Conservation (phyloP, 2,113 vertebrate species). For the Mirza zaza region DNA sequence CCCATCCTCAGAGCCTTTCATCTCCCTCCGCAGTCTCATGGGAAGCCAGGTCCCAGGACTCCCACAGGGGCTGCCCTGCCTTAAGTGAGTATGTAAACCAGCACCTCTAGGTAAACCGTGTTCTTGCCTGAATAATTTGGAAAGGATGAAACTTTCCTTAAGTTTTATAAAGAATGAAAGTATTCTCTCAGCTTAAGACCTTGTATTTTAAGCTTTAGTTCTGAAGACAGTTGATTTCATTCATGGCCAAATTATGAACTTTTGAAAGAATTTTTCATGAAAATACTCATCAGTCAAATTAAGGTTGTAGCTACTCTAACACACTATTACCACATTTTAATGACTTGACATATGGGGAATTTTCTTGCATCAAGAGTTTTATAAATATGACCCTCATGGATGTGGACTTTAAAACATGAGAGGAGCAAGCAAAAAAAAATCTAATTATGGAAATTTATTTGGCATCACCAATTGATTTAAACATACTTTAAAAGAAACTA, state of each 20-base stretch:
- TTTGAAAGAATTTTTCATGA: conserved; percentile 72
- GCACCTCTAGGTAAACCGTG: neutral
- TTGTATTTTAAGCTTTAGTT: conserved; percentile 67
- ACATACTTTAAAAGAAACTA: conserved; percentile 5
- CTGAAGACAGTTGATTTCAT: conserved; percentile 66
- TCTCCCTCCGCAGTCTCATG: neutral
- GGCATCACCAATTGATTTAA: conserved; percentile 5
- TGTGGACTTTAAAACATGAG: neutral
- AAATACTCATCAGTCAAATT: conserved; percentile 73
- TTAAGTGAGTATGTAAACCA: neutral
- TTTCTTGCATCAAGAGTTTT: conserved; percentile 10
- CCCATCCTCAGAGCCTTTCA: neutral
- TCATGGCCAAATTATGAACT: conserved; percentile 74
- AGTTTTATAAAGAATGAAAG: conserved; percentile 69
- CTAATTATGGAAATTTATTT: conserved; percentile 18
- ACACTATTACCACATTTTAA: neutral
- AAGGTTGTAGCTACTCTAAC: conserved; percentile 2
- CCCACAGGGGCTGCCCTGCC: neutral
- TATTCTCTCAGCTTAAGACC: conserved; percentile 58
- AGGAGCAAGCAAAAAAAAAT: neutral
- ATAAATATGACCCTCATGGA: neutral
- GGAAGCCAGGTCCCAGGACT: neutral
- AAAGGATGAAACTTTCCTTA: conserved; percentile 62
- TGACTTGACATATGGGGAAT: conserved; percentile 6
- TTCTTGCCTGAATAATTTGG: conserved; percentile 45